phyloP scores from a whole-genome alignment of 2,113 vertebrate genomes.

The Callospermophilus lateralis region DNA sequence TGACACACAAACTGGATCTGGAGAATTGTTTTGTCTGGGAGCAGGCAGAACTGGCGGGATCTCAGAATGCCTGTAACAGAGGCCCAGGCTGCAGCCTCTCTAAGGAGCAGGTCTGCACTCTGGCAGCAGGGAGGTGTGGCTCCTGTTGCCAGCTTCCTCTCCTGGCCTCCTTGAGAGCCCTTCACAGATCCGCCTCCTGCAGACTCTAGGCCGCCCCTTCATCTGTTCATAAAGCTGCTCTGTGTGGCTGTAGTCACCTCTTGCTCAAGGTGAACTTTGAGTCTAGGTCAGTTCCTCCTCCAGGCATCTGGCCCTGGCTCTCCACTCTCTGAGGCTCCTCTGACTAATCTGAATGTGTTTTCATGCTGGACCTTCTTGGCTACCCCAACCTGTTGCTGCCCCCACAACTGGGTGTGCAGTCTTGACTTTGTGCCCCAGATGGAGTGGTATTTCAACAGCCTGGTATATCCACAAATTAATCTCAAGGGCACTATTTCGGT shows the following conservation, averaged over 20 bases:
- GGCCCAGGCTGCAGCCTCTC: background rate
- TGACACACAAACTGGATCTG: background rate
- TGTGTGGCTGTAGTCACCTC: background rate
- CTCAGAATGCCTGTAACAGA: too few species aligned
- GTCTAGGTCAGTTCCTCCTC: background rate
- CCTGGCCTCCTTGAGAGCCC: background rate
- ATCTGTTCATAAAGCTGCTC: slow-evolving; percentile 55
- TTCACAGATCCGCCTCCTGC: background rate
- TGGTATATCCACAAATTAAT: background rate
- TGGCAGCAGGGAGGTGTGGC: background rate
- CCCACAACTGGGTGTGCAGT: background rate
- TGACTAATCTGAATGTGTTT: background rate
- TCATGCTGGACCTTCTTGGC: background rate
- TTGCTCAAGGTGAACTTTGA: slow-evolving; percentile 59
- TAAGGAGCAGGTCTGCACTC: background rate
- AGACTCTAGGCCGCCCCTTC: background rate
- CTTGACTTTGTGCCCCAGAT: background rate
- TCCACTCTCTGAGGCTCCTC: background rate
- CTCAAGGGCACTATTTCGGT: background rate
- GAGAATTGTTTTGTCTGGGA: background rate
- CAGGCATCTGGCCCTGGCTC: background rate
- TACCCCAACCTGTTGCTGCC: background rate
- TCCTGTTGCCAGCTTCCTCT: background rate
- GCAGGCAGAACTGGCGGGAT: background rate
- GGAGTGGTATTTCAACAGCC: background rate